phyloP scores from a whole-genome alignment of 2,888 invertebrate genomes.

The Athrips mouffetella region DNA sequence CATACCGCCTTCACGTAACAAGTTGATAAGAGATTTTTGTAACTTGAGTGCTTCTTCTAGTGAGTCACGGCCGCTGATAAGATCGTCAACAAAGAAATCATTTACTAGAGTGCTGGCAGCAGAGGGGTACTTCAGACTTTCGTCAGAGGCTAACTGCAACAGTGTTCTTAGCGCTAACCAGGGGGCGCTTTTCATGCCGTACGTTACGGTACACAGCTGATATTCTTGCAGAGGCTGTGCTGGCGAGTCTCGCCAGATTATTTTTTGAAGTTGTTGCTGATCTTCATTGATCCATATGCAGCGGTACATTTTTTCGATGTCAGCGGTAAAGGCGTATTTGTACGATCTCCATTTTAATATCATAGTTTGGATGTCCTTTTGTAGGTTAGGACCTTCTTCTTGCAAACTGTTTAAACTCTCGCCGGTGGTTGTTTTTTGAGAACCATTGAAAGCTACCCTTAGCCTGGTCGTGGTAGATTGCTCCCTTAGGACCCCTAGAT shows the following conservation, averaged over 20 bases:
- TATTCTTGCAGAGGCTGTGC: conserved; percentile 9
- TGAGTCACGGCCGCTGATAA: neutral
- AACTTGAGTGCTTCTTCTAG: neutral
- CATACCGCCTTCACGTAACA: neutral
- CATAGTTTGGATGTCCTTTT: conserved; percentile 8
- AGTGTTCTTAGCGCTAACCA: neutral
- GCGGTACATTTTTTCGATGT: conserved; percentile 14
- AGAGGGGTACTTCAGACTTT: neutral
- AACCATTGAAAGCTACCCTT: conserved; percentile 17
- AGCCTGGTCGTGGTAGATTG: conserved; percentile 14
- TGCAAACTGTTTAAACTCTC: conserved; percentile 15
- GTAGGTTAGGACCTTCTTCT: too few species aligned
- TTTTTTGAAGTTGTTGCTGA: conserved; percentile 9
- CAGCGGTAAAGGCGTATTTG: conserved; percentile 7
- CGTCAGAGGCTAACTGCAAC: neutral
- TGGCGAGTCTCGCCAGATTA: conserved; percentile 8
- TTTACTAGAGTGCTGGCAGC: neutral
- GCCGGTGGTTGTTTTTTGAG: conserved; percentile 7
- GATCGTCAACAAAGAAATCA: neutral
- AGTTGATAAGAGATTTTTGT: neutral
- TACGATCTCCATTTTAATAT: conserved; percentile 11
- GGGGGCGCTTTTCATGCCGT: too few species aligned
- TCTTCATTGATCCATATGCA: neutral
- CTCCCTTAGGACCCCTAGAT: conserved; percentile 16
- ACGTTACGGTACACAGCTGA: neutral